A percentile compares a stretch with the other conserved stretches of the same genome.
Evolutionary conservation across 2,113 vertebrate genomes (phyloP).

Genomic region (Hoplias malabaricus): DNA sequence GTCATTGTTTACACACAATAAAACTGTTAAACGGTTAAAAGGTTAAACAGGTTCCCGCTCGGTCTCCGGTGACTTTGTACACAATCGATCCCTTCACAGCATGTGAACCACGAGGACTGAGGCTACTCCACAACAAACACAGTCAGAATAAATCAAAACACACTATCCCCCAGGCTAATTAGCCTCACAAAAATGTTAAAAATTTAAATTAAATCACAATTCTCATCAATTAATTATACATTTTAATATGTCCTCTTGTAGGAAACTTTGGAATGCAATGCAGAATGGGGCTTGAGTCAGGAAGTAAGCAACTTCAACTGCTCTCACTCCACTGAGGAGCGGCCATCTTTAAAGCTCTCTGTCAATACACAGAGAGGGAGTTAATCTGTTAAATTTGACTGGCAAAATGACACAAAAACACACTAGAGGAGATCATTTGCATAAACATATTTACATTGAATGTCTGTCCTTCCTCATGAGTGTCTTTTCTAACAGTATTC

Average conservation of each 20-base stretch:
- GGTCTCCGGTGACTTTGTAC: background rate
- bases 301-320: conserved; percentile 63
- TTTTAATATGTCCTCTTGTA: background rate
- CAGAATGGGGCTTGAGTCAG: conserved; percentile 53
- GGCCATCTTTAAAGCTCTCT: conserved; percentile 74
- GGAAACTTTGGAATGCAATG: background rate
- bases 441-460: background rate
- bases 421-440: background rate
- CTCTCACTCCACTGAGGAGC: conserved; percentile 49
- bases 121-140: background rate
- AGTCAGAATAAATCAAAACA: background rate
- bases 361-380: conserved; percentile 38
- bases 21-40: background rate
- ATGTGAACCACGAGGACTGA: background rate
- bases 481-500: conserved; percentile 32
- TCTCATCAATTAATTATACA: background rate
- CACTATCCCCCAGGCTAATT: background rate
- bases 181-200: background rate
- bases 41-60: background rate
- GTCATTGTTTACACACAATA: background rate
- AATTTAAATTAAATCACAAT: background rate
- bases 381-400: conserved; percentile 44
- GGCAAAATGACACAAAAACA: background rate
- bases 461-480: background rate
- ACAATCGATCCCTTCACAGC: background rate